Base-by-base conservation (phyloP, 2,113 vertebrate species). In the Petroica traversi region DNA sequence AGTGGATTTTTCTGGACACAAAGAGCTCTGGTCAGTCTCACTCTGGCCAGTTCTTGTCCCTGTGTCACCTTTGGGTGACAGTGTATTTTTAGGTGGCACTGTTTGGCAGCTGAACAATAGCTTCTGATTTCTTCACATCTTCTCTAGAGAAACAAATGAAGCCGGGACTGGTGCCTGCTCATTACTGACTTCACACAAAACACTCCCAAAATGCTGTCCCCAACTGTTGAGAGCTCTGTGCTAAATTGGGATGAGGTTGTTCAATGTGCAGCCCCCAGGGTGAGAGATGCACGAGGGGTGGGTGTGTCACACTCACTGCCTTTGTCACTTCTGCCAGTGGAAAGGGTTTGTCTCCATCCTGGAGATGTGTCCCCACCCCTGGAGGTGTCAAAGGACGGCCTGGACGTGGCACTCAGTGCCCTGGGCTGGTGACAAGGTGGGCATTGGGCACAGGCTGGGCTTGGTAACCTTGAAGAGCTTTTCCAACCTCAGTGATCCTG, bases 261-360 rank as follows among this genome's bases (percentile, higher is more conserved):
- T n/a, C n/a, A n/a, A n/a, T n/a, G n/a, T 1, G 1, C 66, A 67
- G 75, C 33, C 16, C 24, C 9, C 0, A 0, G n/a, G 25, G 3
- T 43, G 45, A 58, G 57, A 83, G 85, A 6, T 72, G 76, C 25
- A 3, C 0, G 1, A 19, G 28, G 33, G 41, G 3, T 69, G 69
- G 14, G 14, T 29, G n/a, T 71, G 67, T 59, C 15, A 17, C 20
- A 3, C 45, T 67, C 26, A 0, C n/a, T 22, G 55, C 22, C 63
- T 74, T 31, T 14, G 29, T 22, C 57, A 7, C 28, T 28, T 24
- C 18, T 55, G 15, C 14, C 77, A 63, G 19, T 54, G 68, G 13
- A 31, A 23, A 34, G 40, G 66, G 14, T 49, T 71, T 67, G 25
- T 51, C 29, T 20, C 61, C 51, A 9, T 41, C 67, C 67, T 48